A percentile compares a stretch with the other conserved stretches of the same genome.
Conservation (phyloP, 2,888 invertebrate genomes). For the Dorcus parallelipipedus region DNA sequence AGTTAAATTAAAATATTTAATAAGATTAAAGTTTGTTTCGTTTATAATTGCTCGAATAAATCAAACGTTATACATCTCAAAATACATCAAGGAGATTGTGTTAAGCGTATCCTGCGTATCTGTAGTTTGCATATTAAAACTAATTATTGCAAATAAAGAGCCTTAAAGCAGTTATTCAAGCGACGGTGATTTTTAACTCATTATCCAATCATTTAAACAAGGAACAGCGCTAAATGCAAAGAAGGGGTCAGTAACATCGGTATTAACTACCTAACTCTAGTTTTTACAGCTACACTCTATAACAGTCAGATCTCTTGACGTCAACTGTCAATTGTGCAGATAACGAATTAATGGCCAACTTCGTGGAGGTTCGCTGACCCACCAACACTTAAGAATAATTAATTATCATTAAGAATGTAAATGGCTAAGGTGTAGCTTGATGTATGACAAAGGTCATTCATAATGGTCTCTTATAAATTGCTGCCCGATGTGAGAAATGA, state of each 20-base stretch:
- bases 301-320: conserved; percentile 28
- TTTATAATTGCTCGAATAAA: no score
- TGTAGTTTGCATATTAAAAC: conserved; percentile 7
- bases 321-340: conserved; percentile 29
- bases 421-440: conserved; percentile 22
- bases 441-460: conserved; percentile 21
- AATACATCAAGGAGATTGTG: no score
- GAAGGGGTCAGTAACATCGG: conserved; percentile 34
- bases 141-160: conserved; percentile 9
- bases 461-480: conserved; percentile 14
- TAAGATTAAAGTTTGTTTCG: no score
- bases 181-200: conserved; percentile 25
- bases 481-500: background rate
- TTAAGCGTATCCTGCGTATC: no score
- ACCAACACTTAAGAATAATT: conserved; percentile 22
- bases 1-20: no score
- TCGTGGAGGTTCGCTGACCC: conserved; percentile 23
- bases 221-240: conserved; percentile 33
- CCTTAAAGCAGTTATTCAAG: conserved; percentile 23
- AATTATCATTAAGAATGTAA: conserved; percentile 27
- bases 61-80: no score
- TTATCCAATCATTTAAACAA: conserved; percentile 33
- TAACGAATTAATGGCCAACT: conserved; percentile 25
- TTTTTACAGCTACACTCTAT: conserved; percentile 27
- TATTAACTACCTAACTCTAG: conserved; percentile 26